Base-by-base conservation (phyloP, 2,797 vertebrate species). In the Oreortyx pictus region DNA sequence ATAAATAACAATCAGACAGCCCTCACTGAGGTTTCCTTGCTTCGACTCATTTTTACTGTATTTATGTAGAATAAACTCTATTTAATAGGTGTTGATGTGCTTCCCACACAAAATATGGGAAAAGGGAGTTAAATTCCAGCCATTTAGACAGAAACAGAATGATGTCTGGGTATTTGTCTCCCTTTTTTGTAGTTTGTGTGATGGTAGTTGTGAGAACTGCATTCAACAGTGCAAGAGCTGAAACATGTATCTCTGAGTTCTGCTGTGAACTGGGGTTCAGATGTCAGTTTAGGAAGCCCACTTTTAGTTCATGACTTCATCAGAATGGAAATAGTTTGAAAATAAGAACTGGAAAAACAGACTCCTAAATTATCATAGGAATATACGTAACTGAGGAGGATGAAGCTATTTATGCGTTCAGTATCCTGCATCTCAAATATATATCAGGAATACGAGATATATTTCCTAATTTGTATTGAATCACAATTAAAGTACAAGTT, bases 1-100 rank as follows among this genome's bases (percentile, higher is more conserved):
- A 92, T 93, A 95, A 90, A 94, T 90, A 92, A 87, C 68, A 84
- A 79, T 82, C 89, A 93, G 59, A 94, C 50, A 89, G 80, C 0
- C 31, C 50, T 83, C 44, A 83, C 64, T 59, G 68, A 85, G 73
- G 66, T 95, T 92, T 94, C 90, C 88, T 31, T 62, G 23, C 56
- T 94, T 78, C 90, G 68, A 87, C n/a, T 84, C 75, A 76, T 82
- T 75, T 65, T 70, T 61, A 56, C 43, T 37, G 15, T 70, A 80
- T 68, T 89, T 90, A 80, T 93, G 31, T 88, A 78, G 65, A 78
- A 81, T 41, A 85, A 72, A 50, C 47, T 78, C 65, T 60, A 50
- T 72, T 89, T 87, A 47, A 70, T 78, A 46, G 13, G 20, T 90
- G 39, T 41, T 18, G 5, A 5, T 52, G 29, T 56, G 70, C 13